These are phyloP conservation scores for Mimas tiliae DNA, from an alignment of 2,888 invertebrate species.

Conservation along the genomic window DNA sequence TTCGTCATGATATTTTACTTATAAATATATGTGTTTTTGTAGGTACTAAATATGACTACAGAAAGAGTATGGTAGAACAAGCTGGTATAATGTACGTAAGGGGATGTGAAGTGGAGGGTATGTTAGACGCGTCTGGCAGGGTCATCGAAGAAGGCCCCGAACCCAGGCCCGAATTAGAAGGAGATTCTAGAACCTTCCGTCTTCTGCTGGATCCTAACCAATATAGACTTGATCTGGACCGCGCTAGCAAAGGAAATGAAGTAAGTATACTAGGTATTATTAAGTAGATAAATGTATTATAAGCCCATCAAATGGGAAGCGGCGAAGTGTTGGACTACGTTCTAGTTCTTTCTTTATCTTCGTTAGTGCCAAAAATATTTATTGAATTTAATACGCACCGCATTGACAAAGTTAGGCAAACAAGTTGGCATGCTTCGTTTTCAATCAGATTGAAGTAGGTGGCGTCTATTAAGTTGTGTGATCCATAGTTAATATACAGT, in stretches of 20 bases:
- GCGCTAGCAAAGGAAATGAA: constrained; percentile 91
- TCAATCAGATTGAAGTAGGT: no score
- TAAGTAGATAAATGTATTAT: neutral
- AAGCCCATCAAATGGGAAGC: no score
- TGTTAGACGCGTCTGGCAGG: constrained; percentile 97
- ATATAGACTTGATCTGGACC: constrained; percentile 96
- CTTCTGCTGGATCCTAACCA: constrained; percentile 99
- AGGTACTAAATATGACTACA: constrained; percentile 92
- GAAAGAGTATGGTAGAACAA: constrained; percentile 95
- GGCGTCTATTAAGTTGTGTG: no score
- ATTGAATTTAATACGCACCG: no score
- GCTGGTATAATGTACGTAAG: constrained; percentile 96
- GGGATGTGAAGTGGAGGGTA: constrained; percentile 99
- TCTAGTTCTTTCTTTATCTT: no score
- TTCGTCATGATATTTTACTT: neutral
- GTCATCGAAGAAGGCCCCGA: constrained; percentile 98
- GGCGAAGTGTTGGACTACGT: no score
- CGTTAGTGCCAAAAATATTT: no score
- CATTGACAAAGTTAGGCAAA: no score
- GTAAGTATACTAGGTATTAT: constrained; percentile 65
- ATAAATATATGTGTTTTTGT: neutral
- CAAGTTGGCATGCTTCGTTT: no score
- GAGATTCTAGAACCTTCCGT: constrained; percentile 95
- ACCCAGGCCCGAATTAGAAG: constrained; percentile 93
- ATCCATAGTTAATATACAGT: no score